A percentile compares a stretch with the other conserved stretches of the same genome.
Evolutionary conservation across 2,888 invertebrate species (phyloP).

Genomic region (Rosalia funebris): DNA sequence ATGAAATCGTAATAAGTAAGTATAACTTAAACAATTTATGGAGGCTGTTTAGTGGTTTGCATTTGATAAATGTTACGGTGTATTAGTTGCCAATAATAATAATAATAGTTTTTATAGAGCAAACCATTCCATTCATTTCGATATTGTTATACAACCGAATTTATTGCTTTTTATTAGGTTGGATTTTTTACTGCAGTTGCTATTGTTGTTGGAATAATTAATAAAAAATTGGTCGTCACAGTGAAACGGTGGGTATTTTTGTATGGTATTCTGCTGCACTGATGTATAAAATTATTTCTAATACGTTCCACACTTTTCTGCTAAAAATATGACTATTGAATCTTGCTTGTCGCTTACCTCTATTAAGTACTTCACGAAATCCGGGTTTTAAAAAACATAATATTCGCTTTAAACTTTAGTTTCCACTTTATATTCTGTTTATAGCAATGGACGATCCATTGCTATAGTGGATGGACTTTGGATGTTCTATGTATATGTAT

Average conservation of each 20-base stretch:
- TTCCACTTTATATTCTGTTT: no score
- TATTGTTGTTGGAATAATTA: background rate
- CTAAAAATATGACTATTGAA: no score
- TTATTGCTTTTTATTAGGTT: constrained; percentile 25
- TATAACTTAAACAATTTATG: constrained; percentile 34
- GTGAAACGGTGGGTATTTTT: constrained; percentile 20
- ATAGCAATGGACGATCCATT: no score
- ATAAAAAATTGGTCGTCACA: constrained; percentile 15
- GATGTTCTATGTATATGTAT: no score
- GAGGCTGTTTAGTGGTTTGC: constrained; percentile 45
- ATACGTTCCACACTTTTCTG: no score
- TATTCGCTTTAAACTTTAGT: no score
- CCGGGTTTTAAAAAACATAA: no score
- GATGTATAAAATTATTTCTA: no score
- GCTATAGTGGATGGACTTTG: no score
- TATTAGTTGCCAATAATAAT: constrained; percentile 41
- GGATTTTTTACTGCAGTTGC: constrained; percentile 9
- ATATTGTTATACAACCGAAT: constrained; percentile 35
- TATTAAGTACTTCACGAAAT: no score
- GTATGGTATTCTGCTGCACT: background rate
- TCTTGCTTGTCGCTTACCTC: no score
- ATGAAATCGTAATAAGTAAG: constrained; percentile 6
- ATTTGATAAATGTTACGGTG: constrained; percentile 46
- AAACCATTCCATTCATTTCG: constrained; percentile 29
- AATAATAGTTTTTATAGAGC: constrained; percentile 31